These are phyloP conservation scores for Heliconius hortense DNA, from an alignment of 2,888 invertebrate genomes.

Conservation along the genomic window DNA sequence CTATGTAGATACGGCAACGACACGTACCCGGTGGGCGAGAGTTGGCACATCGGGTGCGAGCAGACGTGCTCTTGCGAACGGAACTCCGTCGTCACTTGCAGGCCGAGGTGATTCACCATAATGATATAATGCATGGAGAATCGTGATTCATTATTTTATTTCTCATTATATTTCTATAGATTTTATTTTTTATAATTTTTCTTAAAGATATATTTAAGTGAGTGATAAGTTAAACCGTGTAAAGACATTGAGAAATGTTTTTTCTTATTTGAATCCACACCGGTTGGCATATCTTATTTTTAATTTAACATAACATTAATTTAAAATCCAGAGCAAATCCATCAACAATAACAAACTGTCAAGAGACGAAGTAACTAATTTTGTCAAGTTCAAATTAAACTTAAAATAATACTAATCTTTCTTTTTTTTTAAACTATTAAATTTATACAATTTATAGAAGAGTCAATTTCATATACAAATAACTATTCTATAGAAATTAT, in stretches of 20 bases:
- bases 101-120: conserved; percentile 78
- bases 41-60: conserved; percentile 90
- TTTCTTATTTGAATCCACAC: neutral
- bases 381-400: neutral
- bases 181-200: too few relatives aligned
- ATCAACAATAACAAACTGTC: neutral
- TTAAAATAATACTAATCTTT: neutral
- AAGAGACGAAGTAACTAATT: neutral
- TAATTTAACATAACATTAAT: too few relatives aligned
- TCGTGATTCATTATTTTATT: conserved; percentile 1
- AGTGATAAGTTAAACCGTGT: neutral
- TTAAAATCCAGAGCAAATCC: too few relatives aligned
- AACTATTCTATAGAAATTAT: neutral
- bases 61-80: conserved; percentile 89
- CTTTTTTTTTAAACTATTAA: neutral
- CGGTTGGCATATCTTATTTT: neutral
- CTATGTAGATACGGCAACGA: conserved; percentile 85
- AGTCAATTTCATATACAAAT: neutral
- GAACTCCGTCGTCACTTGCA: conserved; percentile 87
- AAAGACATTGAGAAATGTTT: neutral
- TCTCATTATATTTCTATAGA: too few relatives aligned
- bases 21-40: conserved; percentile 87
- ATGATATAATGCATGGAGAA: neutral
- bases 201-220: too few relatives aligned
- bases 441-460: neutral